A percentile compares a stretch with the other conserved stretches of the same genome.
Conservation (phyloP, 92 coral and sea anemone genomes). For the Montipora capitata region DNA sequence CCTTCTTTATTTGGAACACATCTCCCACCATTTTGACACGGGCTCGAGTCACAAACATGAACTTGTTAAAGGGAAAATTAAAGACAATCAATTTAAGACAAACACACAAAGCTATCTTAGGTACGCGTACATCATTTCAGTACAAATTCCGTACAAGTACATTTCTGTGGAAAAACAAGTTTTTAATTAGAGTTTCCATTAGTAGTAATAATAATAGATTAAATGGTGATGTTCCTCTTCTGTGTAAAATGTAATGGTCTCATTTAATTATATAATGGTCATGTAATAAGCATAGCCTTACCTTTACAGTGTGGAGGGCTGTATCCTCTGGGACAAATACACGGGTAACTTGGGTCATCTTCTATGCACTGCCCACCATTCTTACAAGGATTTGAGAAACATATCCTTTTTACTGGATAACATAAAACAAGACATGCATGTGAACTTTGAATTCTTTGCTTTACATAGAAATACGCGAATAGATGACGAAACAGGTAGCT, state of each 20-base stretch:
- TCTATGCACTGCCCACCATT: constrained; percentile 79
- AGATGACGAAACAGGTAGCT: too few relatives aligned
- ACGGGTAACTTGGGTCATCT: constrained; percentile 73
- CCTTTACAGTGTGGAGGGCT: constrained; percentile 90
- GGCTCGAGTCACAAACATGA: constrained; percentile 82
- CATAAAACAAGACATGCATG: background rate
- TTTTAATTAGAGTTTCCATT: too few relatives aligned
- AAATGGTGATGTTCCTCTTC: too few relatives aligned
- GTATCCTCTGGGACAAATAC: constrained; percentile 87
- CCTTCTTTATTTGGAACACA: constrained; percentile 73
- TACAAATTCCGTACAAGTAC: too few relatives aligned
- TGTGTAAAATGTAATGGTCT: too few relatives aligned
- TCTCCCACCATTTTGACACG: constrained; percentile 84
- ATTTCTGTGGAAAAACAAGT: too few relatives aligned
- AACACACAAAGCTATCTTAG: too few relatives aligned
- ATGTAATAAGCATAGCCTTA: background rate
- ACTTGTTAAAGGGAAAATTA: constrained; percentile 39
- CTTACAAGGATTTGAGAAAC: constrained; percentile 80
- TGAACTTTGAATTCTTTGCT: background rate
- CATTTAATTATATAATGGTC: background rate
- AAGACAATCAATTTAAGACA: background rate
- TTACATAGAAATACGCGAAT: background rate
- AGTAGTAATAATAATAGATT: too few relatives aligned
- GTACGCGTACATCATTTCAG: too few relatives aligned
- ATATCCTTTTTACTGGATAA: constrained; percentile 50